Percentiles rank a stretch among this genome's conserved stretches.
These are phyloP conservation scores for Illadopsis cleaveri DNA, from an alignment of 2,113 vertebrate genomes.

Conservation along the genomic window DNA sequence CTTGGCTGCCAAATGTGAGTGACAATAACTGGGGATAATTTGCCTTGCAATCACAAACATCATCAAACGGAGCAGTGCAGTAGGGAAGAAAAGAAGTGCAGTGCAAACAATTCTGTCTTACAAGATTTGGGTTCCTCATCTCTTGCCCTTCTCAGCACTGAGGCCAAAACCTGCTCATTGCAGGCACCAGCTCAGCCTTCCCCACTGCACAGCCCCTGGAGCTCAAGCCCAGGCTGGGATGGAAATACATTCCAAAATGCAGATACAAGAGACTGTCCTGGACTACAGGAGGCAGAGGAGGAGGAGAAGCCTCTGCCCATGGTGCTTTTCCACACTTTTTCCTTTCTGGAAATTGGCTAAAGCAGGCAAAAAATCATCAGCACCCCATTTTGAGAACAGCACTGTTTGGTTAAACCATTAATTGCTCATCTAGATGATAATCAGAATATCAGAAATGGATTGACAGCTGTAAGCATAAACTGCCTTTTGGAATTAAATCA, in stretches of 20 bases:
- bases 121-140: not conserved
- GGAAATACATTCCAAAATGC: not conserved
- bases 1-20: not conserved
- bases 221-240: not conserved
- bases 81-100: accelerated
- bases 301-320: not conserved
- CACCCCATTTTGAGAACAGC: not conserved
- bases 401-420: not conserved
- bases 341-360: not conserved
- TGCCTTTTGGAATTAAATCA: not conserved
- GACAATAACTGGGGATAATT: not conserved
- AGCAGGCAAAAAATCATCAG: not conserved
- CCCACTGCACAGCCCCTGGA: not conserved
- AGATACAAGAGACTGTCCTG: not conserved
- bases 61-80: not conserved
- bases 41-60: not conserved
- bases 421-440: not conserved
- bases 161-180: not conserved
- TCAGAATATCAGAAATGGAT: not conserved
- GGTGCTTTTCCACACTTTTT: not conserved
- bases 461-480: not conserved
- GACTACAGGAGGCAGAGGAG: not conserved
- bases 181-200: not conserved
- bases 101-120: not conserved
- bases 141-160: not conserved